Conservation (phyloP, 2,888 invertebrate species). For the Leucophenga maculata region DNA sequence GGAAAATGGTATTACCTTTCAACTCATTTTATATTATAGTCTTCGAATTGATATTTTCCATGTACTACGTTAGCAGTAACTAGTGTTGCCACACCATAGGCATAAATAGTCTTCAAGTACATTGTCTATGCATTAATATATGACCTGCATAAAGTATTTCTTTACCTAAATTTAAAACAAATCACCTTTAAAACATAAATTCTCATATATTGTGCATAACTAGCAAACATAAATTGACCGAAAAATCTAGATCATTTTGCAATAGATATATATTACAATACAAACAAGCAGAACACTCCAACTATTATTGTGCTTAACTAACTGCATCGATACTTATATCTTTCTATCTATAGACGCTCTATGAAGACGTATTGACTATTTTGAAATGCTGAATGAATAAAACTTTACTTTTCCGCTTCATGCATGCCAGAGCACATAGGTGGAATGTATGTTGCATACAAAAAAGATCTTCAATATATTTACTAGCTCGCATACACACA, state of each 20-base stretch:
- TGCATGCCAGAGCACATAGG: conserved; percentile 12
- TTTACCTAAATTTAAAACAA: too few species aligned
- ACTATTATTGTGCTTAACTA: not conserved
- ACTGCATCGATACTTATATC: too few species aligned
- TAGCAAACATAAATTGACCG: conserved; percentile 7
- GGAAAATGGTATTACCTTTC: too few species aligned
- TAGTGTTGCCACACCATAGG: too few species aligned
- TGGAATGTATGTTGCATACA: not conserved
- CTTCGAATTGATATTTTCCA: too few species aligned
- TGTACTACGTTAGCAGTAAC: too few species aligned
- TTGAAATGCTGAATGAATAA: not conserved
- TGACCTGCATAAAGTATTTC: too few species aligned
- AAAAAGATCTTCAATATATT: not conserved
- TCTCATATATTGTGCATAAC: not conserved
- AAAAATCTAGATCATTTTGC: conserved; percentile 11
- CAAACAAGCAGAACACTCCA: not conserved
- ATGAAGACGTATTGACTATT: too few species aligned
- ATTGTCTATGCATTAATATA: too few species aligned
- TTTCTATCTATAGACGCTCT: too few species aligned
- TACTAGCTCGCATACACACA: not conserved
- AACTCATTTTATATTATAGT: too few species aligned
- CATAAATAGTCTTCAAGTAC: too few species aligned
- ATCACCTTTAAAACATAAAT: not conserved
- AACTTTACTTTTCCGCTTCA: conserved; percentile 3
- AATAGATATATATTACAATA: not conserved